Evolutionary conservation across 2,888 invertebrate genomes (phyloP), one percentile per base, ranked within the genome.

Genomic region (Diloba caeruleocephala): DNA sequence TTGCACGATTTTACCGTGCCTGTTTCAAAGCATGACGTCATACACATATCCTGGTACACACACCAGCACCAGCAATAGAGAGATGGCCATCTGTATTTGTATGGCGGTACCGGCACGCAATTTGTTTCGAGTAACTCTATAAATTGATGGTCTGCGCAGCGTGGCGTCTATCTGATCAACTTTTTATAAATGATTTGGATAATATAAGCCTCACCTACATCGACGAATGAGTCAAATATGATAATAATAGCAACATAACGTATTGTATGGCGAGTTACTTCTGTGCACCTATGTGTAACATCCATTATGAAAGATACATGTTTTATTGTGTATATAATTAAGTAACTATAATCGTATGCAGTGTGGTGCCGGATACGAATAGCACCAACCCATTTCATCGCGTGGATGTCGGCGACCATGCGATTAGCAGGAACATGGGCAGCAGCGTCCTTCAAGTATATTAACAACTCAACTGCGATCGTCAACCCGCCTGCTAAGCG

Each of bases 121-220:
- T 91, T 90, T 89, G 90, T 90, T 85, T 84, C 77, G 59, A 79
- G 74, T 61, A 79, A 77, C 74, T 78, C 82, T 76, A 89, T 89
- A 88, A 91, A 91, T 90, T 90, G 89, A 90, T 90, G 88, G 89
- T 85, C 77, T 64, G 71, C 89, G 21, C 90, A 84, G 88, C 88
- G 74, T 85, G 90, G 69, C 51, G 84, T 77, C 88, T 79, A 78
- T 69, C 84, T 82, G 78, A 80, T 82, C 80, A 74, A 69, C 78
- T 82, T 80, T 82, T 87, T 85, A 89, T 85, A 84, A 84, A 84
- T 82, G 81, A 70, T 63, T 74, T 68, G 68, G 67, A 73, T 79
- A 79, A 84, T 79, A 70, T 64, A 62, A 63, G 63, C 61, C 72
- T 75, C 61, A 72, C 62, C 65, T 68, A 65, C 64, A 50, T 63